Evolutionary conservation across 2,888 invertebrate genomes (phyloP).

Genomic region (Halictus ligatus): DNA sequence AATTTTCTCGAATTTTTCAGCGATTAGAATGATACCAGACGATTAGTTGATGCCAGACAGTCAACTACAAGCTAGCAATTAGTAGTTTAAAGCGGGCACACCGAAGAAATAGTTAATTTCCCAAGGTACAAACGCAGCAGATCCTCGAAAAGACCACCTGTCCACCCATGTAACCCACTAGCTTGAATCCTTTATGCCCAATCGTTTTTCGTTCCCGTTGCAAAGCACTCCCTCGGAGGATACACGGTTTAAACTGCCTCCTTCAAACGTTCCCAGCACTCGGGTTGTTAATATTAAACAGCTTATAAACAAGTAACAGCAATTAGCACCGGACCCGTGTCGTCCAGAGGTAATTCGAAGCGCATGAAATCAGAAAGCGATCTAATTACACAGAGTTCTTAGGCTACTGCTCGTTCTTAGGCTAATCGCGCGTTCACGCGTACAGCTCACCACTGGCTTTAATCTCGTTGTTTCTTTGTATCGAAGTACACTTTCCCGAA

Average conservation of each 20-base stretch:
- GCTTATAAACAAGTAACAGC: background rate
- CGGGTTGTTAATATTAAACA: background rate
- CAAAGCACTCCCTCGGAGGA: background rate
- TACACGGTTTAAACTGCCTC: background rate
- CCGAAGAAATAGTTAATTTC: background rate
- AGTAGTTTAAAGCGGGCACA: background rate
- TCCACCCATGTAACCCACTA: background rate
- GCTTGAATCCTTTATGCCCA: background rate
- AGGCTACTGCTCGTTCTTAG: background rate
- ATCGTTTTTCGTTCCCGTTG: background rate
- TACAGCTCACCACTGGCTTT: background rate
- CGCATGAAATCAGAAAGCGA: background rate
- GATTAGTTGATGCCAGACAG: background rate
- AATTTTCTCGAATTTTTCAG: background rate
- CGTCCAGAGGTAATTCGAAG: background rate
- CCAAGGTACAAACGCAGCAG: background rate
- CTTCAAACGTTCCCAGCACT: background rate
- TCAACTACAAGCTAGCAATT: background rate
- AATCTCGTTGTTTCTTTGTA: background rate
- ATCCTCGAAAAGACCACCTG: background rate
- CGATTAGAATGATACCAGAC: background rate
- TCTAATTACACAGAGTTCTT: background rate
- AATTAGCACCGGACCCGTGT: background rate
- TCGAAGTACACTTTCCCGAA: background rate
- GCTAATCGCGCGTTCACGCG: background rate